Percentiles rank a stretch among this genome's conserved stretches.
phyloP scores from a whole-genome alignment of 2,888 invertebrate species.

The Lucinisca nassula region DNA sequence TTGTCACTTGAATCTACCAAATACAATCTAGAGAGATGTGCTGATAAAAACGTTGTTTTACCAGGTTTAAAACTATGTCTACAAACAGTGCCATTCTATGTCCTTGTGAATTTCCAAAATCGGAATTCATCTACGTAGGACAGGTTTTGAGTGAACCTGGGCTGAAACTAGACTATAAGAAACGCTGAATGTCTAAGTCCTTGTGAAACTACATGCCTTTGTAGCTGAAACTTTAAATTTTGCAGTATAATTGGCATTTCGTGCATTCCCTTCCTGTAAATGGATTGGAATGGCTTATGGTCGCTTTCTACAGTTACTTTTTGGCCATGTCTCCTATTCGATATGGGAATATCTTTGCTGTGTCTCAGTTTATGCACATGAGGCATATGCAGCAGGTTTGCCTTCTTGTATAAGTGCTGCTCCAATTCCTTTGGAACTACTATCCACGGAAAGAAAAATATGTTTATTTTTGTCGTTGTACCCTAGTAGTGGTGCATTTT shows the following conservation, averaged over 20 bases:
- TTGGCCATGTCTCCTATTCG: background rate
- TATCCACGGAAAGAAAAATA: no score
- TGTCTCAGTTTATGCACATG: background rate
- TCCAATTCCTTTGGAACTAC: no score
- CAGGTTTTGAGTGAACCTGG: background rate
- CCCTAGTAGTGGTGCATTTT: background rate
- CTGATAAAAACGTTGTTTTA: background rate
- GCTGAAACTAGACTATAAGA: background rate
- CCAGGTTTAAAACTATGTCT: background rate
- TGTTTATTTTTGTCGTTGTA: background rate
- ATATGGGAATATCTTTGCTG: background rate
- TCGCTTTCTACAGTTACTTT: no score
- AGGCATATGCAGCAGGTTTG: no score
- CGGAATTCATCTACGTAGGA: background rate
- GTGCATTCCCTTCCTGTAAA: background rate
- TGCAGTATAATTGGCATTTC: background rate
- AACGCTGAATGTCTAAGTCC: no score
- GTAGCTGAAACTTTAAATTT: background rate
- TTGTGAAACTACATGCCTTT: background rate
- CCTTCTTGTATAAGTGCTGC: no score
- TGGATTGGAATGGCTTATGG: no score
- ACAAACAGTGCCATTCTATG: no score
- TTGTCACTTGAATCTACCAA: background rate
- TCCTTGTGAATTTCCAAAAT: background rate
- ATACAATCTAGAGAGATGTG: background rate